Evolutionary conservation across 2,113 vertebrate genomes (phyloP).

Genomic region (Cranoglanis bouderius): DNA sequence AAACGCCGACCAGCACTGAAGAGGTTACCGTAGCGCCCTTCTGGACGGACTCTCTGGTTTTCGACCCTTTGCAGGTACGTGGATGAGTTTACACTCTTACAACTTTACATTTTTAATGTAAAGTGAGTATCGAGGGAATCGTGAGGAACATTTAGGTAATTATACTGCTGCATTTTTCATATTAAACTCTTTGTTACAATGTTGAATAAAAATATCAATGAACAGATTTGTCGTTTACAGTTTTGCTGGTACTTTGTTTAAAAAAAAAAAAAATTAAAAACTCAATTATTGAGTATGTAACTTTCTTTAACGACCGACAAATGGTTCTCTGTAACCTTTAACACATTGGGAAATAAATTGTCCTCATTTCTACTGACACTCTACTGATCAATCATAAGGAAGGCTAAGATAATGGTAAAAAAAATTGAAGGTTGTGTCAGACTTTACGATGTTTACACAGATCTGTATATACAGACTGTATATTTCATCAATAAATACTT

Average conservation of each 20-base stretch:
- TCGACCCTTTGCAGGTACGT: constrained; percentile 82
- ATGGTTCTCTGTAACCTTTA: no score
- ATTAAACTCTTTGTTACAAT: neutral
- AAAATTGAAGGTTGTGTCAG: neutral
- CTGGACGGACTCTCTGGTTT: constrained; percentile 84
- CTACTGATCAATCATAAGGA: neutral
- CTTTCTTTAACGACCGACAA: neutral
- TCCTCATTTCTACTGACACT: neutral
- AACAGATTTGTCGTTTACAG: neutral
- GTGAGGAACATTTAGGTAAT: neutral
- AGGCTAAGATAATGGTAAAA: neutral
- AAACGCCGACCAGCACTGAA: constrained; percentile 75
- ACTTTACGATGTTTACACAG: neutral
- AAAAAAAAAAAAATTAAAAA: no score
- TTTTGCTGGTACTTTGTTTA: neutral
- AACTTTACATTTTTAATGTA: no score
- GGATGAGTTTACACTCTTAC: neutral
- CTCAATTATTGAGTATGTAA: neutral
- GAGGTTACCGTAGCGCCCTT: constrained; percentile 72
- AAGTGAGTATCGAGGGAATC: neutral
- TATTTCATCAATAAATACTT: neutral
- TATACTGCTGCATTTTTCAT: neutral
- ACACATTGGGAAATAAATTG: no score
- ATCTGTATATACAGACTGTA: neutral
- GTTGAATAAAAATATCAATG: neutral